These are phyloP conservation scores for Coryphaenoides rupestris DNA, from an alignment of 2,113 vertebrate species.

Conservation along the genomic window DNA sequence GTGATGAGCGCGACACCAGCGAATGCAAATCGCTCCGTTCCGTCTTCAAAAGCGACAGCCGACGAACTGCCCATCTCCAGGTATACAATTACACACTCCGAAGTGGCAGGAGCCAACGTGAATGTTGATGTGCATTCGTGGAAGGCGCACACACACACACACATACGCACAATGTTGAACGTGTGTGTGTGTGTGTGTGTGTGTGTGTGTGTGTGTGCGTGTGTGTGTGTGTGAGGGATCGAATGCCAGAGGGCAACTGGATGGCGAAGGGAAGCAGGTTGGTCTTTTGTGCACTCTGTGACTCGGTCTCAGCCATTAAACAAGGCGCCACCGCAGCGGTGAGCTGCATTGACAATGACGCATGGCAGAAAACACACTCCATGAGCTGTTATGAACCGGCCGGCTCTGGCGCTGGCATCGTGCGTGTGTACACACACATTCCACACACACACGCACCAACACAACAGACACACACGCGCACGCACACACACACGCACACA, in stretches of 20 bases:
- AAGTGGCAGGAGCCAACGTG: conserved; percentile 1
- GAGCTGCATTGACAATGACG: conserved; percentile 69
- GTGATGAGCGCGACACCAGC: too few relatives aligned
- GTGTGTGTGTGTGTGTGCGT: conserved; percentile 11
- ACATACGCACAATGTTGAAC: background rate
- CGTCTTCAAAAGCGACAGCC: too few relatives aligned
- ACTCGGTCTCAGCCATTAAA: conserved; percentile 67
- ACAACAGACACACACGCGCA: background rate
- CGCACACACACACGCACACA: conserved; percentile 3
- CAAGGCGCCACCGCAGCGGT: conserved; percentile 64
- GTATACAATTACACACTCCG: background rate
- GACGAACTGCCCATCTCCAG: conserved; percentile 1
- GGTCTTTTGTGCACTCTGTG: conserved; percentile 49
- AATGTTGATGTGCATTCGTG: background rate
- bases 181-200: background rate
- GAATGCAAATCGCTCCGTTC: too few relatives aligned
- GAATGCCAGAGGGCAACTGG: conserved; percentile 54
- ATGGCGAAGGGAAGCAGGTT: conserved; percentile 37
- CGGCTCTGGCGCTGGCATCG: conserved; percentile 45
- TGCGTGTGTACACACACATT: conserved; percentile 10
- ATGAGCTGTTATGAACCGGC: conserved; percentile 56
- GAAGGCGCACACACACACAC: background rate
- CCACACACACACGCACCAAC: conserved; percentile 8
- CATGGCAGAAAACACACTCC: conserved; percentile 61
- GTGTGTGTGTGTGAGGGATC: conserved; percentile 21